Evolutionary conservation across 2,113 vertebrate genomes (phyloP), one percentile per base, ranked within the genome.

Genomic region (Castor canadensis): DNA sequence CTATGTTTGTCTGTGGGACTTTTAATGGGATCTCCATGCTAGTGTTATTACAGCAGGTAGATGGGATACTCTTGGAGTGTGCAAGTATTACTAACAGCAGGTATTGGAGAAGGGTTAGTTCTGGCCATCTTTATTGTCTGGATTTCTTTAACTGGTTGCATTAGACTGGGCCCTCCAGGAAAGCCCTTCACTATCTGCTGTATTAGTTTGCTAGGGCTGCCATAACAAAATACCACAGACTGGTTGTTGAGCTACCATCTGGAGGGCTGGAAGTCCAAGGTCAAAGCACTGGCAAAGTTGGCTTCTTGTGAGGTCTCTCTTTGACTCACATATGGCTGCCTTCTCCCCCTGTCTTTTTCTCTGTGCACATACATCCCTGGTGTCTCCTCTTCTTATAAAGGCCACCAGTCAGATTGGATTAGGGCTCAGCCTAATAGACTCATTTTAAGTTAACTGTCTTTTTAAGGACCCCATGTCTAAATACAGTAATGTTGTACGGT

Each of bases 341-440:
- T 87, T 56, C 49, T 43, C 16, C 16, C 52, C 40, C 26, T n/a
- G 28, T 60, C n/a, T 35, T 75, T 26, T 66, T 20, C n/a, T 54
- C 45, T 3, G 5, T 6, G 35, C 5, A 4, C 12, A 1, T 13
- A 26, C 1, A 4, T 13, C 24, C 38, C 45, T 26, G 3, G 10
- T 8, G 66, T 30, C 28, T 58, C 43, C 22, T 52, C 60, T n/a
- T 49, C 64, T 73, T 69, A 10, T 3, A 52, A 86, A 62, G 45
- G 80, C 54, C 64, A 52, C 6, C 12, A 4, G 16, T 84, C 76
- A 69, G 52, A 15, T 3, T 79, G 49, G 56, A 9, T 22, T 12
- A 64, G 75, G 30, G 22, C 64, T 92, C 3, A 45, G 15, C 26
- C 17, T 7, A 32, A 26, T 17, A 69, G 22, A 32, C 16, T 89